Evolutionary conservation across 2,797 vertebrate species (phyloP), one percentile per base, ranked within the genome.

Genomic region (Podarcis siculus): DNA sequence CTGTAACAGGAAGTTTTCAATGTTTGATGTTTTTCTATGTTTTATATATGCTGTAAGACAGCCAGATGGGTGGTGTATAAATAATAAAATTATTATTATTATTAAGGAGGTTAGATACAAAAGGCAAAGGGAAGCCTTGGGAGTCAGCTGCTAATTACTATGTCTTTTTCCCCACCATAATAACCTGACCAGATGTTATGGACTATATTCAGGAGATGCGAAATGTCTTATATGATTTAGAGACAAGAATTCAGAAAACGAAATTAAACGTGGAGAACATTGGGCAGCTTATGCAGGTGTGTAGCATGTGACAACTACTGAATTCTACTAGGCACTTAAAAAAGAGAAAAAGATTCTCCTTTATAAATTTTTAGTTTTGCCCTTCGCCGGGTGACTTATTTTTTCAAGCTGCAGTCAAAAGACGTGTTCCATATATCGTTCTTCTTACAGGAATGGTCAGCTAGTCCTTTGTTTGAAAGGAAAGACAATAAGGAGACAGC

Each of bases 391-490:
- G 35, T 30, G 6, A 82, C 17, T 45, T 67, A 32, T 75, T 8
- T 64, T 4, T 37, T 72, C 27, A 32, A 4, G 58, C 79, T 49
- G 9, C 30, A 55, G 39, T n/a, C 0, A 4, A 78, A 66, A 39
- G 76, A 73, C 1, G 1, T n/a, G 15, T 19, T 72, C 37, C 32
- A 2, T 0, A 0, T 4, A 5, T 0, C 13, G 17, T 15, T 13
- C 21, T 87, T 73, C 39, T 27, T 4, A 1, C 88, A 98, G 98
- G 95, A 95, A 6, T 98, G 97, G 95, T 96, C 95, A 0, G 93
- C 95, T 27, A 94, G 93, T 81, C 96, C 97, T 0, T 49, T 98
- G 89, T 96, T 98, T 64, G 96, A 97, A 85, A 95, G 96, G 45
- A 97, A 97, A 75, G 96, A 96, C 93, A 96, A 90, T 66, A 98